Base-by-base conservation (phyloP, 2,113 vertebrate species). In the Phylloscopus trochilus region DNA sequence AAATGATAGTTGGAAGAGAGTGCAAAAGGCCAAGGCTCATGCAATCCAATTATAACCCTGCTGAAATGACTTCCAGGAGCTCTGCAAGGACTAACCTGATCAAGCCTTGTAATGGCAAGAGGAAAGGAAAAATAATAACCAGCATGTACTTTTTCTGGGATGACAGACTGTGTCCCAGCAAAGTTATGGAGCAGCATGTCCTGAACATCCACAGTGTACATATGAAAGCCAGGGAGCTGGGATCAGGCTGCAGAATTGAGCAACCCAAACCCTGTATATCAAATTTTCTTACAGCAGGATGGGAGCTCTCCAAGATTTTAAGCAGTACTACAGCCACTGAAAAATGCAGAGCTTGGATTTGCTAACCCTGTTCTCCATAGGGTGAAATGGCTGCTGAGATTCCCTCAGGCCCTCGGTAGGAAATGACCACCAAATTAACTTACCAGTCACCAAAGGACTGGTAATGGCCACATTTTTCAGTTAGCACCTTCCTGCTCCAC, bases 81-180 rank as follows among this genome's bases (percentile, higher is more conserved):
- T 84, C 73, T 59, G 26, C 49, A 81, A 73, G 68, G 44, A 53
- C 77, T 77, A 51, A 24, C 28, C 19, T 70, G 64, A 77, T 43
- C 64, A 33, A 63, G 22, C 46, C 89, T 96, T 78, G 82, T 76
- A 80, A 97, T 26, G 0, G 95, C 95, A 2, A 66, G 97, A 20
- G 96, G 96, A 12, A 97, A 98, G 43, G 96, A 97, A 95, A 97
- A 97, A 53, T 56, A 79, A 90, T 87, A 97, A 39, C 95, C 96
- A 6, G 89, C 74, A n/a, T 95, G 91, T 81, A 97, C 94, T 9
- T 91, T 95, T 51, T 98, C 97, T 96, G 97, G 91, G 46, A 96
- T 94, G 9, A 95, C 96, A 5, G 97, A 96, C 8, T 92, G 79
- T 81, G 70, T 97, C 52, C 97, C 96, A 9, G 97, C 79, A 84